Evolutionary conservation across 1,140 invertebrate species (phyloP), one percentile per base, ranked within the genome.

Genomic region (Drosophila bifasciata): DNA sequence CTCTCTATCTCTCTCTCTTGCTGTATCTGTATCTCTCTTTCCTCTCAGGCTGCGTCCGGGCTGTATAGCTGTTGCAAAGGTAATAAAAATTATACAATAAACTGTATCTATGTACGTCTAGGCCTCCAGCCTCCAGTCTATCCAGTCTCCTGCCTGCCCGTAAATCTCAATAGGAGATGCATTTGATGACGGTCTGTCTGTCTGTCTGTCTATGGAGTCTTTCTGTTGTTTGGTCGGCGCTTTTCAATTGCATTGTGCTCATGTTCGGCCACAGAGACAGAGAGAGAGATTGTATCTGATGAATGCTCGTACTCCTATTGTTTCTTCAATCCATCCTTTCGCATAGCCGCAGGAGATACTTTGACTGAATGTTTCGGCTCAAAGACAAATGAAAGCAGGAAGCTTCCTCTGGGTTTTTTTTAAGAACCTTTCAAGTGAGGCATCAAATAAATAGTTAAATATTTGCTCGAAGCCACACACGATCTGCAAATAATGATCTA

Each of bases 31-130:
- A 2, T 25, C 6, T 13, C 32, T 13, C 5, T 36, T 36, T 4
- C 32, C 32, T 5, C 32, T 13, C 11, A 36, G 11, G 3, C 11
- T 36, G 11, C n/a, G n/a, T n/a, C 13, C 32, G 11, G 0, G 3
- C 32, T 36, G 32, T 6, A 6, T 36, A 36, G 32, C 32, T 13
- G 11, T 36, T 16, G 55, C 41, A 51, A 51, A 79, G 74, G 75
- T 60, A 83, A 84, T 84, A 83, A 55, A 81, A 84, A 84, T 84
- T 79, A 75, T 71, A 84, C 79, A 83, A 84, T 48, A 48, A 41
- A 69, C 48, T 43, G 50, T 39, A 48, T 41, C 8, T 53, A 11
- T 13, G 51, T 32, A 11, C 17, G 51, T 32, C 6, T 8, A 11
- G 19, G 28, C 16, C n/a, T n/a, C 23, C 52, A 41, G n/a, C 43